These are phyloP conservation scores for Acropora tenuis DNA, from an alignment of 64 coral and sea anemone species.

Conservation along the genomic window DNA sequence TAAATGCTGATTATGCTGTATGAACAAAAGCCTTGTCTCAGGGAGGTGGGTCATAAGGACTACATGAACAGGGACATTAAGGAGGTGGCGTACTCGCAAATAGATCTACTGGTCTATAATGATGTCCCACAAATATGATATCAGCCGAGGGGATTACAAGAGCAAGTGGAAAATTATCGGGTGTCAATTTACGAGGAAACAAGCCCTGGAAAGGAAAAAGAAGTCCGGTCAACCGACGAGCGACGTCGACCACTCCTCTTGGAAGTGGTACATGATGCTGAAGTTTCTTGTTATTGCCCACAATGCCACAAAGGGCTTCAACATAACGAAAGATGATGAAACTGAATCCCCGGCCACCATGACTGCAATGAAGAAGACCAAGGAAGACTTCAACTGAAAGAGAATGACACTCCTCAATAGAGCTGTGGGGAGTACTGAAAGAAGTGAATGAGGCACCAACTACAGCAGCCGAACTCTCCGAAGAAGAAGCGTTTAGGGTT, in stretches of 20 bases:
- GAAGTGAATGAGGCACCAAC: slow-evolving; percentile 9
- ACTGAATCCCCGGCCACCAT: background rate
- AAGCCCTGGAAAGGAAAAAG: background rate
- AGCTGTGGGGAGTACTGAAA: slow-evolving; percentile 42
- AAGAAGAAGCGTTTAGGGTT: background rate
- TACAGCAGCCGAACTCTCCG: background rate
- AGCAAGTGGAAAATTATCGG: too few species aligned
- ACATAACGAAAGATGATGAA: background rate
- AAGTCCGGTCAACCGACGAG: background rate
- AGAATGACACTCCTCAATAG: background rate
- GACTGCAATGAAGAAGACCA: background rate
- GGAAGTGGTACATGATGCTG: background rate
- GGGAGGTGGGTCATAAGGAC: too few species aligned
- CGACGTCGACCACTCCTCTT: background rate
- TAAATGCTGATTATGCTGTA: too few species aligned
- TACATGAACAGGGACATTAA: too few species aligned
- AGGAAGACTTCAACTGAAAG: slow-evolving; percentile 8
- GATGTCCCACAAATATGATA: too few species aligned
- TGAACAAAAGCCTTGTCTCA: too few species aligned
- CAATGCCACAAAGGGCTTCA: background rate
- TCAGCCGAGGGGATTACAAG: too few species aligned
- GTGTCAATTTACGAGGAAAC: slow-evolving; percentile 2
- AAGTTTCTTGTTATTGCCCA: background rate
- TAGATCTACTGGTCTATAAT: too few species aligned
- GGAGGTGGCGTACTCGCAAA: too few species aligned